Evolutionary conservation across 2,888 invertebrate species (phyloP).

Genomic region (Leuctra nigra): DNA sequence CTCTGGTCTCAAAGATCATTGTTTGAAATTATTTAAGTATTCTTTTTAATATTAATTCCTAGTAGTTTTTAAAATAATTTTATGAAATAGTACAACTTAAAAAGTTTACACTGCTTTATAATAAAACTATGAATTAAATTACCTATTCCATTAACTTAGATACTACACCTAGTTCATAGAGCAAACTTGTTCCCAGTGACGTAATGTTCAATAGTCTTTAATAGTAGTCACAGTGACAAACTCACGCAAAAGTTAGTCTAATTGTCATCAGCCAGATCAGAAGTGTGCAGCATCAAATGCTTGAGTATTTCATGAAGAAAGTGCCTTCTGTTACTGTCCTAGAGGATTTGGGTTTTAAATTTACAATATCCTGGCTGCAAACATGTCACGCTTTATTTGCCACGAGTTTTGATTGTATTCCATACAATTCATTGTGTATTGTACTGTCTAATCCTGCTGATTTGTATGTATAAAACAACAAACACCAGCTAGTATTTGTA

Average conservation of each 20-base stretch:
- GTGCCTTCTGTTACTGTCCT: constrained; percentile 31
- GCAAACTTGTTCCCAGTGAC: too few species aligned
- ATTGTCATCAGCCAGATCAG: too few species aligned
- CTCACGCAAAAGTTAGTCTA: too few species aligned
- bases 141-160: too few species aligned
- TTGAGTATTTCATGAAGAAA: constrained; percentile 28
- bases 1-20: constrained; percentile 25
- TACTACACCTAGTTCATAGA: too few species aligned
- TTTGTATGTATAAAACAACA: constrained; percentile 44
- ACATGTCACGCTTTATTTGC: constrained; percentile 40
- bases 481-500: constrained; percentile 64
- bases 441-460: constrained; percentile 47
- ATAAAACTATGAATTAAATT: too few species aligned
- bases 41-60: constrained; percentile 18
- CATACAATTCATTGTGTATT: constrained; percentile 40
- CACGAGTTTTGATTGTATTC: constrained; percentile 38
- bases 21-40: constrained; percentile 22
- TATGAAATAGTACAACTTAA: too few species aligned
- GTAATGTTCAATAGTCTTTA: too few species aligned
- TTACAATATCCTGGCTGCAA: constrained; percentile 30
- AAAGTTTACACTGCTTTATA: too few species aligned
- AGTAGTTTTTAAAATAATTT: constrained; percentile 10
- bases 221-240: too few species aligned
- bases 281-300: constrained; percentile 24
- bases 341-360: constrained; percentile 30